These are phyloP conservation scores for Pelusios castaneus DNA, from an alignment of 2,113 vertebrate species.

Conservation along the genomic window DNA sequence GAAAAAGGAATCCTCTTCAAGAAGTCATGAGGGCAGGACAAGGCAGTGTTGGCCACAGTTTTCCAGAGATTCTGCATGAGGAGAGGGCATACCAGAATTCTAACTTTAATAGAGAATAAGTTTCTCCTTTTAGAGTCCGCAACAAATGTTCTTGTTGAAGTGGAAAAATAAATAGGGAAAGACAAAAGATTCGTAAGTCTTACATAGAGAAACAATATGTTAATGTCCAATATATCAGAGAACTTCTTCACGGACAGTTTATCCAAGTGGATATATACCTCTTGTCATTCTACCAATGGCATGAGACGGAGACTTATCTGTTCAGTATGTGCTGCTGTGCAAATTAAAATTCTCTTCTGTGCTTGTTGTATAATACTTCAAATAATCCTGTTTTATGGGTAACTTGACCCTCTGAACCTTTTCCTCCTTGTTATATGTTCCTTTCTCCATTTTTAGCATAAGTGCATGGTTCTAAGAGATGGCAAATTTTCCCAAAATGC, in stretches of 20 bases:
- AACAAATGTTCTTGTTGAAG: not conserved
- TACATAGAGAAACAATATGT: not conserved
- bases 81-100: not conserved
- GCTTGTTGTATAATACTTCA: not conserved
- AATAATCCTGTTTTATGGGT: not conserved
- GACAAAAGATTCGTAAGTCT: not conserved
- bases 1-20: not conserved
- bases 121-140: not conserved
- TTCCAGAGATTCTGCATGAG: not conserved
- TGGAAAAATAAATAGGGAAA: not conserved
- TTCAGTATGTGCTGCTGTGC: not conserved
- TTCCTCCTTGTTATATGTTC: not conserved
- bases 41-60: not conserved
- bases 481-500: not conserved
- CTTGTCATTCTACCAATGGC: not conserved
- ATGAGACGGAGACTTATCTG: not conserved
- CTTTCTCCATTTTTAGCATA: not conserved
- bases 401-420: not conserved
- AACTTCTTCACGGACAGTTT: not conserved
- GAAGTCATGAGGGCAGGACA: not conserved
- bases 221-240: not conserved
- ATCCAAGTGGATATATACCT: not conserved
- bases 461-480: not conserved
- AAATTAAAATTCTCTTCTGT: not conserved
- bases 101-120: not conserved